phyloP scores from a whole-genome alignment of 2,797 vertebrate species.

The Esox masquinongy region DNA sequence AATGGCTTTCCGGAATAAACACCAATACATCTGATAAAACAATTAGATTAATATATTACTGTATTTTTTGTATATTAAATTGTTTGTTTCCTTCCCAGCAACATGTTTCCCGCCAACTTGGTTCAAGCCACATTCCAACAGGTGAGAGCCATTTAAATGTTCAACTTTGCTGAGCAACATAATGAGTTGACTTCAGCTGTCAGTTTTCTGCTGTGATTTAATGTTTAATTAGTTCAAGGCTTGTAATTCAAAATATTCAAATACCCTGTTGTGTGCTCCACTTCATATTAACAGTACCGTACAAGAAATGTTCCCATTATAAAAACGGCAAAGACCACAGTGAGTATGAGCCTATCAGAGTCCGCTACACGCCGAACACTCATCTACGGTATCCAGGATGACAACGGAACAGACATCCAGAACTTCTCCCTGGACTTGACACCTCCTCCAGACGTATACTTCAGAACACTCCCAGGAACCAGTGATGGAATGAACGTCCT shows the following conservation, averaged over 20 bases:
- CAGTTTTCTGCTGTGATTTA: background rate
- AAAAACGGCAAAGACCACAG: constrained; percentile 71
- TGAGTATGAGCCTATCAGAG: constrained; percentile 69
- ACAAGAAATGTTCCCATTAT: constrained; percentile 84
- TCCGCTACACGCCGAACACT: constrained; percentile 77
- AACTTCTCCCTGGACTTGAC: constrained; percentile 94
- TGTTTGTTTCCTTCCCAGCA: constrained; percentile 82
- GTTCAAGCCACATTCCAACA: constrained; percentile 98
- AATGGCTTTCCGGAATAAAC: no score
- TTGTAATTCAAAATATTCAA: background rate
- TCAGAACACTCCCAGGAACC: constrained; percentile 86
- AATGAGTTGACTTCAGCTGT: background rate
- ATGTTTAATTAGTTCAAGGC: background rate
- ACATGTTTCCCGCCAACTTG: constrained; percentile 96
- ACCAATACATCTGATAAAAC: no score
- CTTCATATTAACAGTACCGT: constrained; percentile 81
- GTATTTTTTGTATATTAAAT: no score
- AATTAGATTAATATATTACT: no score
- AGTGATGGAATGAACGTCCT: constrained; percentile 97
- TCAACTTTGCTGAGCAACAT: background rate
- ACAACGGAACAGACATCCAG: constrained; percentile 87
- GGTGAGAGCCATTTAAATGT: constrained; percentile 69
- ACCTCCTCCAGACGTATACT: constrained; percentile 87
- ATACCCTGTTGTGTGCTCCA: constrained; percentile 9
- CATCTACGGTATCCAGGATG: constrained; percentile 90